Percentiles rank a stretch among this genome's conserved stretches.
These are phyloP conservation scores for Trichosurus vulpecula DNA, from an alignment of 2,797 vertebrate genomes.

Conservation along the genomic window DNA sequence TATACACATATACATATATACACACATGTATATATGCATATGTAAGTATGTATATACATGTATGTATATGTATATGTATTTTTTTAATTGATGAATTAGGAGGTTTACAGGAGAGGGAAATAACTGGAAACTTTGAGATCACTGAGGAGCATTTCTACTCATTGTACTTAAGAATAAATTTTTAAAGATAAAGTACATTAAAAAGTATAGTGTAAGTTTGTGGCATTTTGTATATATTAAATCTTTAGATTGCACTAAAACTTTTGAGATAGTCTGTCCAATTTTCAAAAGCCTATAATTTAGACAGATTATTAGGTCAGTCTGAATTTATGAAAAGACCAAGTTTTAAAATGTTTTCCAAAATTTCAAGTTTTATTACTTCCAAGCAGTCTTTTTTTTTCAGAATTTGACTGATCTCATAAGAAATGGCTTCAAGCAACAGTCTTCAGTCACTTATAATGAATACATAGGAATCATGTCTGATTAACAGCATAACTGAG, in stretches of 20 bases:
- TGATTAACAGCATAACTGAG: neutral
- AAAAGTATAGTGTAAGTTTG: neutral
- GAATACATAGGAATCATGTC: neutral
- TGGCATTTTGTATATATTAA: neutral
- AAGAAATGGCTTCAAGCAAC: neutral
- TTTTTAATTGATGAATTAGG: too few relatives aligned
- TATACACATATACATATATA: too few relatives aligned
- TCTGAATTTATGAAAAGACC: neutral
- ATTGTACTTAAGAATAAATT: neutral
- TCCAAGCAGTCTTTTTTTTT: neutral
- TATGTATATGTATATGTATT: too few relatives aligned
- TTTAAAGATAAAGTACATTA: neutral
- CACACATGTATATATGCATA: too few relatives aligned
- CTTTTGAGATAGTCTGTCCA: neutral
- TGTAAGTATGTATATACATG: too few relatives aligned
- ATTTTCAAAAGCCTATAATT: neutral
- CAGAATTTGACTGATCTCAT: neutral
- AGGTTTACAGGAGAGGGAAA: neutral
- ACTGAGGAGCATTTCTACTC: neutral
- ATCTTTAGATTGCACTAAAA: neutral
- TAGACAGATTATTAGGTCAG: neutral
- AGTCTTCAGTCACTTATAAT: neutral
- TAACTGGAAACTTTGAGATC: neutral
- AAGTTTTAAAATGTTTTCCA: neutral
- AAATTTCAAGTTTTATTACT: neutral